These are phyloP conservation scores for Scaptomyza caliginosa DNA, from an alignment of 2,888 invertebrate species.

Conservation along the genomic window DNA sequence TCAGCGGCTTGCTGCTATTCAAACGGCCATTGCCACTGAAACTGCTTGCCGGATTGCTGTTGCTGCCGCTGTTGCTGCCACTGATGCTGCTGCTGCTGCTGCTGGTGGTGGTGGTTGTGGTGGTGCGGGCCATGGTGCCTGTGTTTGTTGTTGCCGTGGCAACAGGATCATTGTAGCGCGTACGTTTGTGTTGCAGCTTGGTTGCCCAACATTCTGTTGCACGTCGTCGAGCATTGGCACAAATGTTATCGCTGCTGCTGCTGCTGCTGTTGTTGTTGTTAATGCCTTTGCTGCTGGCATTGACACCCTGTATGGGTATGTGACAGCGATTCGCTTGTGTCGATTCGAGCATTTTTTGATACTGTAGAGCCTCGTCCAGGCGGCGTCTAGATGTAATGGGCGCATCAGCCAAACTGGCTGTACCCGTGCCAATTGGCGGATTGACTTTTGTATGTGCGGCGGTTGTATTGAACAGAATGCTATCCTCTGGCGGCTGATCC, in stretches of 20 bases:
- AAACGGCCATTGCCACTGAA: neutral
- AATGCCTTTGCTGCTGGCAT: neutral
- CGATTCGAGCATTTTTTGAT: constrained; percentile 25
- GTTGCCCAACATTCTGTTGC: constrained; percentile 63
- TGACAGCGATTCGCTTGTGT: constrained; percentile 47
- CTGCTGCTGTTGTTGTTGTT: constrained; percentile 5
- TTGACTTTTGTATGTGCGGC: constrained; percentile 25
- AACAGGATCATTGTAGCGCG: constrained; percentile 55
- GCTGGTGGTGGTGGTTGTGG: neutral
- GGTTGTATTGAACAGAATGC: constrained; percentile 25
- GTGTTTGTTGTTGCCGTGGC: constrained; percentile 9
- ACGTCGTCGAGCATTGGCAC: constrained; percentile 68
- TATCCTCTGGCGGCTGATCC: constrained; percentile 21
- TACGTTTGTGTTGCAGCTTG: constrained; percentile 60
- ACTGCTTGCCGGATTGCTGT: too few relatives aligned
- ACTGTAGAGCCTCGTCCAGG: constrained; percentile 38
- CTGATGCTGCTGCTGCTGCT: neutral
- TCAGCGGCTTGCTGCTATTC: constrained; percentile 13
- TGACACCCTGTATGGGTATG: constrained; percentile 24
- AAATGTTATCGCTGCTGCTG: constrained; percentile 41
- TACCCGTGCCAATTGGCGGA: neutral
- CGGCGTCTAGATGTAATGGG: constrained; percentile 20
- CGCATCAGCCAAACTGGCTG: neutral
- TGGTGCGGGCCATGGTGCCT: neutral
- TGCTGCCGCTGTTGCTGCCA: neutral